Percentiles rank a stretch among this genome's conserved stretches.
These are phyloP conservation scores for Baronia brevicornis DNA, from an alignment of 2,888 invertebrate species.

Conservation along the genomic window DNA sequence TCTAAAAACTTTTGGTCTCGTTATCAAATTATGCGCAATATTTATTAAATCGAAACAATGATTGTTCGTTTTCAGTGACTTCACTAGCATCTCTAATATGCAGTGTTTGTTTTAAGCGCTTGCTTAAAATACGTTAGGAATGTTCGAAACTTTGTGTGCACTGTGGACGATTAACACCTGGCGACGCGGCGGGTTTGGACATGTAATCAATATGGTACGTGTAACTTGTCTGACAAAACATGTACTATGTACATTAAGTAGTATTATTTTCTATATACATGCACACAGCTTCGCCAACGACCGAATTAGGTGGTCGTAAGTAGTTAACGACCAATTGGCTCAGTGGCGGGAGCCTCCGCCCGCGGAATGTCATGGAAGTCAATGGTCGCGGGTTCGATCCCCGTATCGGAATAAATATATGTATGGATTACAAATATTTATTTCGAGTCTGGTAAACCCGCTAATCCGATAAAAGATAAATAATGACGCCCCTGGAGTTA, in stretches of 20 bases:
- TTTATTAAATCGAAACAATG: too few relatives aligned
- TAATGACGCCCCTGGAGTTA: conserved; percentile 7
- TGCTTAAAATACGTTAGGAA: conserved; percentile 33
- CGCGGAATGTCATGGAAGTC: too few relatives aligned
- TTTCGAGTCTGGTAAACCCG: too few relatives aligned
- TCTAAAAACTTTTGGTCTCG: too few relatives aligned
- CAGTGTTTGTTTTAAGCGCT: conserved; percentile 37
- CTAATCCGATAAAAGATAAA: too few relatives aligned
- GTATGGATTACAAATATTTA: too few relatives aligned
- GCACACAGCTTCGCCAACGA: conserved; percentile 6
- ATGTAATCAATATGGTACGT: conserved; percentile 6
- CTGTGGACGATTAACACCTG: conserved; percentile 47
- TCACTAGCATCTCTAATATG: too few relatives aligned
- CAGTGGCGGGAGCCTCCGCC: conserved; percentile 3
- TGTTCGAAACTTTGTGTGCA: conserved; percentile 51
- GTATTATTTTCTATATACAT: conserved; percentile 11
- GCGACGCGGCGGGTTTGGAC: conserved; percentile 22
- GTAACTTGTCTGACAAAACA: background rate
- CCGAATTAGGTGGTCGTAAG: conserved; percentile 1
- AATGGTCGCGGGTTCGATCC: too few relatives aligned
- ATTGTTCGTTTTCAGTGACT: too few relatives aligned
- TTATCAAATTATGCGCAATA: too few relatives aligned
- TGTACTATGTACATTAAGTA: conserved; percentile 12
- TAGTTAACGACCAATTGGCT: background rate
- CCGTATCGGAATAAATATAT: too few relatives aligned